Evolutionary conservation across 1,140 invertebrate species (phyloP), one percentile per base, ranked within the genome.

Genomic region (Dendroctonus ponderosae): DNA sequence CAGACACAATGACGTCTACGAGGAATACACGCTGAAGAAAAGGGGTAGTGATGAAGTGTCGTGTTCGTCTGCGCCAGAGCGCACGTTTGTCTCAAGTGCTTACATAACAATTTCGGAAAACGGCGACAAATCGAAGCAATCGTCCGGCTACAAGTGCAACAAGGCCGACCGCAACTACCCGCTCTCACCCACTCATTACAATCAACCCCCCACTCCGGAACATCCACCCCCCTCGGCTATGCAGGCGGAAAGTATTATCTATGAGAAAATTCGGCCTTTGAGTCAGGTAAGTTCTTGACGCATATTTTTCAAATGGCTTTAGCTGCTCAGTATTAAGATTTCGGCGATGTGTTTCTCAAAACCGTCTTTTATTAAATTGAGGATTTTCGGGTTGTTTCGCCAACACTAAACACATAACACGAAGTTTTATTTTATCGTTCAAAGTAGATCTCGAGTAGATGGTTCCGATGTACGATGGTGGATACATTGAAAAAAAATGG

Each of bases 201-300:
- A 88, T 53, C 93, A 96, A 80, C 94, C 93, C 5, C 93, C 94
- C 0, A 97, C 94, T 5, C 94, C 94, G 0, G 94, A 97, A 74
- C 93, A 95, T 81, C 93, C 94, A 5, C 95, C 95, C 6, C 95
- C 95, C 0, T 92, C 92, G n/a, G 92, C 94, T 6, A 84, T 87
- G 70, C 91, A 94, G 71, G 94, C 95, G 0, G 90, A 94, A 79
- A 87, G 87, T 74, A 90, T 90, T 70, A 97, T 97, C 72, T 90
- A 94, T 74, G 90, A 94, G 75, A 86, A 92, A 77, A 96, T 97
- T 70, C 85, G 92, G 72, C 92, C 93, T 14, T 80, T 94, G 9
- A 93, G 91, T 80, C 91, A 94, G 87, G 92, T 94, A 77, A 83
- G 84, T 70, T 67, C 46, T 11, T 71, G 50, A 66, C 26, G 42